Evolutionary conservation across 64 coral and sea anemone genomes (phyloP), one percentile per base, ranked within the genome.

Genomic region (Actinia tenebrosa): DNA sequence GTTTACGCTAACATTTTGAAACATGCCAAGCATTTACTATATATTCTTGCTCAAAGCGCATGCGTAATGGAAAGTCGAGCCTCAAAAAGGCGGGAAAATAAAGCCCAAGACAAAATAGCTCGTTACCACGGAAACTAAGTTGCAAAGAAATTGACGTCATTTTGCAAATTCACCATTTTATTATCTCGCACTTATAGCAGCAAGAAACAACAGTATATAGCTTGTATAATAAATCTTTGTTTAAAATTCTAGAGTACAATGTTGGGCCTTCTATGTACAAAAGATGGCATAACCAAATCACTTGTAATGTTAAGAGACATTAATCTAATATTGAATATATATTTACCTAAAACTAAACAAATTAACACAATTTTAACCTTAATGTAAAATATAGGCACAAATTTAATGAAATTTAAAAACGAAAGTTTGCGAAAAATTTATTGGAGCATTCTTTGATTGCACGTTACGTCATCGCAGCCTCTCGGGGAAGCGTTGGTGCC

Each of bases 131-230:
- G 63, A 66, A 66, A 66, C 3, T 19, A 22, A 25, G 15, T n/a
- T 20, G 0, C 20, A 75, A 75, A 30, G 8, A 42, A 66, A 75
- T 30, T 14, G 26, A 75, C 27, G 42, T 75, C 69, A n/a, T 75
- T 42, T 75, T 75, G 69, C 69, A 75, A 75, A 75, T 75, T 75
- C 26, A 75, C 69, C 69, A 75, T 75, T 75, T 75, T 75, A 75
- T 75, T 75, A 42, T 10, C n/a, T 75, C 42, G 63, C 63, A 25
- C 4, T 66, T n/a, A 66, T n/a, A n/a, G 4, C 20, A 66, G 26
- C n/a, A 75, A 16, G 69, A 75, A 75, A 75, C 69, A 42, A 75
- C 10, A 11, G 25, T 10, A 14, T 75, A 75, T 25, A 75, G 26
- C 25, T 75, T 42, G 20, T 42, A 75, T 75, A 75, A 23, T 69